A percentile compares a stretch with the other conserved stretches of the same genome.
Conservation (phyloP, 1,140 invertebrate species). For the Magallana ariakensis region DNA sequence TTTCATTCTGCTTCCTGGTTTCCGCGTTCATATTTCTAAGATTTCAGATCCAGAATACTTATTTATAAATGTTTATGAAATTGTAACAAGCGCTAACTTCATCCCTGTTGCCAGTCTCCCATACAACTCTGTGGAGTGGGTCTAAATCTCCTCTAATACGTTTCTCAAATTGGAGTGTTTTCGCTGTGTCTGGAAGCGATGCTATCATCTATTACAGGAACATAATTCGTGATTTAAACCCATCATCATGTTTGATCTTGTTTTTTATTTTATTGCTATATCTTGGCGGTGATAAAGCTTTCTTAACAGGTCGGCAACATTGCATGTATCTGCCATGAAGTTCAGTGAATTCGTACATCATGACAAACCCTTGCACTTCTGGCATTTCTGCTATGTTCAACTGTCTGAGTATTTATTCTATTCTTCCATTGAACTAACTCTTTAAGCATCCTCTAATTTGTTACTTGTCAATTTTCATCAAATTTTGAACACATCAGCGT, state of each 20-base stretch:
- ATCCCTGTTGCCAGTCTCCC: background rate
- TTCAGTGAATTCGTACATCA: background rate
- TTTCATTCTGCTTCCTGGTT: background rate
- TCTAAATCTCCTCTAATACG: slow-evolving; percentile 28
- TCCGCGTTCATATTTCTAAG: slow-evolving; percentile 20
- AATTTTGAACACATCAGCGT: background rate
- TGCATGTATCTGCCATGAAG: background rate
- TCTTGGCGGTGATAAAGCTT: slow-evolving; percentile 27
- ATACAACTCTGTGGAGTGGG: background rate
- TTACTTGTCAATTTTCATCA: slow-evolving; percentile 5
- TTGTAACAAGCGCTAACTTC: slow-evolving; percentile 28
- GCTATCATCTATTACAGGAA: background rate
- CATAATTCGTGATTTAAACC: slow-evolving; percentile 32
- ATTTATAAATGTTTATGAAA: slow-evolving; percentile 36
- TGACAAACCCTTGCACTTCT: background rate
- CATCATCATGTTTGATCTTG: slow-evolving; percentile 31
- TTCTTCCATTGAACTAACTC: background rate
- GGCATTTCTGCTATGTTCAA: background rate
- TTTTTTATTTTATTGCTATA: slow-evolving; percentile 35
- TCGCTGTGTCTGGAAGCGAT: slow-evolving; percentile 17
- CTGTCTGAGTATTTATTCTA: background rate
- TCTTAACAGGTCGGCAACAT: slow-evolving; percentile 30
- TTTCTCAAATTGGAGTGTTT: slow-evolving; percentile 19
- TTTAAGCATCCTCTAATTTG: background rate
- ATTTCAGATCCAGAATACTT: slow-evolving; percentile 15